Evolutionary conservation across 2,888 invertebrate species (phyloP), one percentile per base, ranked within the genome.

Genomic region (Anagyrus pseudococci): DNA sequence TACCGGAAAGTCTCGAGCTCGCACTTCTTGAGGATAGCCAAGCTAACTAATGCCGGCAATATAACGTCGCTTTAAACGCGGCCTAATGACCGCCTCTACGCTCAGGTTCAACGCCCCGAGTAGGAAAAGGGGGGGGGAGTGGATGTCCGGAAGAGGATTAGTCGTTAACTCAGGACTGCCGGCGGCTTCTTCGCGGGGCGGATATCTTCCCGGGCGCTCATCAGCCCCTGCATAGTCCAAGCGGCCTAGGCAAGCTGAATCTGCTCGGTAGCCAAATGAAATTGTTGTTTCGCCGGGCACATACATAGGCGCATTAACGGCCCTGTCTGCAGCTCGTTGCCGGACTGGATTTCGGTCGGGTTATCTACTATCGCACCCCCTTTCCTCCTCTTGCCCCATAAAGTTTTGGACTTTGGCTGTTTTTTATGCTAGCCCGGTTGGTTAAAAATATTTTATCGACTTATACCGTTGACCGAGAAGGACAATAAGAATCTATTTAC

Each of bases 241-340:
- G 15, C 4, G 4, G 33, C 4, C 13, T 2, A 13, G 33, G 2
- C 2, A 13, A 37, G 2, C 10, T 8, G 15, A 15, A 15, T 37
- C 10, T 8, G 8, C 33, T 13, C 4, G 37, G 26, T 15, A 15
- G 47, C 40, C 48, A 43, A 60, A 60, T 60, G 53, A 49, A 60
- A 60, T 54, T 29, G 60, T 60, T 48, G 52, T 20, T 17, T 44
- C 29, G 26, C 23, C 25, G 17, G 26, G 48, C 25, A 37, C 4
- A 2, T 15, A 37, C 33, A 10, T 15, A 15, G 33, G 2, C 2
- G 33, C 15, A 37, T 13, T 4, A 8, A 15, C 33, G 8, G 33
- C 10, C 29, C 29, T 10, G 33, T 23, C 23, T 2, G 23, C 15
- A 44, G 23, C 23, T 46, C 46, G 23, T 46, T 46, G 15, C 4